phyloP scores from a whole-genome alignment of 2,888 invertebrate genomes.

The Operophtera brumata region DNA sequence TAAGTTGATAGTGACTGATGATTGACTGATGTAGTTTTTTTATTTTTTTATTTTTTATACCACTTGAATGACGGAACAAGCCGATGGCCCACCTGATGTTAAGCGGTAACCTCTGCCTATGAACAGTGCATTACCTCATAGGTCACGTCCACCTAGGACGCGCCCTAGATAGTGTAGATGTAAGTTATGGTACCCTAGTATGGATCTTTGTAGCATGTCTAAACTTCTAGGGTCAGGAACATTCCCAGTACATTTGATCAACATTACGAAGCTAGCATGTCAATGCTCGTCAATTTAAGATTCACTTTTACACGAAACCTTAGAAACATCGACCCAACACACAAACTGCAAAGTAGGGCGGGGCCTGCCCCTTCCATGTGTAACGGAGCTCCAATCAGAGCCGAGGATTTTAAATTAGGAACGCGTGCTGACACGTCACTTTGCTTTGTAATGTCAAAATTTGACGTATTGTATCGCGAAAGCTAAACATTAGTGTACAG shows the following conservation, averaged over 20 bases:
- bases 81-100: no score
- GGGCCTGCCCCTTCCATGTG: slow-evolving; percentile 34
- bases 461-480: slow-evolving; percentile 66
- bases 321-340: slow-evolving; percentile 17
- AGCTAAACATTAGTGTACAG: slow-evolving; percentile 57
- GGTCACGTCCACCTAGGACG: no score
- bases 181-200: no score
- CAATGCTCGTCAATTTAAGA: background rate
- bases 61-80: no score
- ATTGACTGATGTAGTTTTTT: no score
- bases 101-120: no score
- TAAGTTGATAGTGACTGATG: no score
- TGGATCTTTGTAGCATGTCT: background rate
- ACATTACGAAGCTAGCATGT: slow-evolving; percentile 2
- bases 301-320: slow-evolving; percentile 18
- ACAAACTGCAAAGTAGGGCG: slow-evolving; percentile 41
- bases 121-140: no score
- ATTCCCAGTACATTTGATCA: background rate
- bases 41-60: no score
- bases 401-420: slow-evolving; percentile 52
- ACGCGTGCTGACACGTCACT: slow-evolving; percentile 66
- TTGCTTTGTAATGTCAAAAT: slow-evolving; percentile 56
- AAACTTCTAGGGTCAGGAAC: slow-evolving; percentile 2
- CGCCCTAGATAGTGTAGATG: no score
- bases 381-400: slow-evolving; percentile 51